Evolutionary conservation across 2,113 vertebrate species (phyloP).

Genomic region (Hymenochirus boettgeri): DNA sequence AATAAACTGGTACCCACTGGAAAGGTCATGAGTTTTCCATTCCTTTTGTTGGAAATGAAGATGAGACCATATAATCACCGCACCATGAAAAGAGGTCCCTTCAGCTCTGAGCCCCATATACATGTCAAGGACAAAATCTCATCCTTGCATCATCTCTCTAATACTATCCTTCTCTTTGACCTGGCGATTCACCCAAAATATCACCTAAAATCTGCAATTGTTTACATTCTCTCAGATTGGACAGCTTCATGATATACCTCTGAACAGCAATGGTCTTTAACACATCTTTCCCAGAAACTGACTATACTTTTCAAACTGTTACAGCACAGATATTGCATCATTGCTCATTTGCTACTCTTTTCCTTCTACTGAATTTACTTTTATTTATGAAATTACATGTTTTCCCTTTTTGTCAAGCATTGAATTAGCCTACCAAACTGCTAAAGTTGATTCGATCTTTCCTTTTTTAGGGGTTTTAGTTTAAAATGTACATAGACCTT

Average conservation of each 20-base stretch:
- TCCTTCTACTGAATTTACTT: no score
- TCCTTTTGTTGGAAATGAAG: conserved; percentile 98
- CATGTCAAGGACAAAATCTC: not conserved
- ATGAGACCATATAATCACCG: conserved; percentile 87
- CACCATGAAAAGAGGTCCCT: conserved; percentile 76
- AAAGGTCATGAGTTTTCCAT: conserved; percentile 98
- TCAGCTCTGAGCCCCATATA: conserved; percentile 61
- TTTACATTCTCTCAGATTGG: not conserved
- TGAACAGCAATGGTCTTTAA: not conserved
- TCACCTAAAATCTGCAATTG: not conserved
- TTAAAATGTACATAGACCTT: conserved; percentile 2
- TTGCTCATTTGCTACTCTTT: not conserved
- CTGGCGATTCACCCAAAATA: conserved; percentile 1
- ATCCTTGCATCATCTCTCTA: not conserved
- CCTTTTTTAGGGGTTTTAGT: not conserved
- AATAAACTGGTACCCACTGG: conserved; percentile 98
- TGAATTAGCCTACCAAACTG: not conserved
- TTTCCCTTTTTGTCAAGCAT: no score
- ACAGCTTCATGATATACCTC: not conserved
- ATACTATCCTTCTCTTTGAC: not conserved
- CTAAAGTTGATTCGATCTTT: not conserved
- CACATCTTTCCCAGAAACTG: not conserved
- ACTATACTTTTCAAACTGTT: not conserved
- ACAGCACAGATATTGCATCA: not conserved
- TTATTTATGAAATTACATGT: not conserved